Conservation (phyloP, 2,113 vertebrate genomes). For the Stictonetta naevosa region DNA sequence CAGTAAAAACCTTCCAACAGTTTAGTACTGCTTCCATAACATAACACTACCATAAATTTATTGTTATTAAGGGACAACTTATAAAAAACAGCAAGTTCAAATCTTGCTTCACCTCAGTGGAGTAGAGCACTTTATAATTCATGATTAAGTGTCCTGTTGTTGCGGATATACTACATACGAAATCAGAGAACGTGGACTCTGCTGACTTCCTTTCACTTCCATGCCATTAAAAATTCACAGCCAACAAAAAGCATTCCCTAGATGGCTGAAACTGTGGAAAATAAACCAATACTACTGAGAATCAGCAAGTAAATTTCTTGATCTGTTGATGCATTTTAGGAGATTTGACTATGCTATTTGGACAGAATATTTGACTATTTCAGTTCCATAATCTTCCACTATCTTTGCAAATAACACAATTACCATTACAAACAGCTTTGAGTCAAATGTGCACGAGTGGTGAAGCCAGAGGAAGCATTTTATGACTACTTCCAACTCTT, state of each 20-base stretch:
- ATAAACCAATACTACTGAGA: neutral
- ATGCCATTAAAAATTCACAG: neutral
- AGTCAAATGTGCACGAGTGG: rapidly evolving
- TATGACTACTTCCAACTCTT: neutral
- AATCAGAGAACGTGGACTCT: neutral
- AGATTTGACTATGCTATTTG: neutral
- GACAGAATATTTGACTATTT: neutral
- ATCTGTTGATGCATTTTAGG: neutral
- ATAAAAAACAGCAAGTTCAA: neutral
- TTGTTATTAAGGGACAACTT: neutral
- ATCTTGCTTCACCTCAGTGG: neutral
- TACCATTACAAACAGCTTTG: neutral
- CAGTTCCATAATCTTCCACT: rapidly evolving
- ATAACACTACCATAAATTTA: neutral
- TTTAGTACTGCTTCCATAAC: neutral
- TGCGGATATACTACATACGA: neutral
- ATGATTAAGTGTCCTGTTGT: neutral
- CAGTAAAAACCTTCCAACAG: neutral
- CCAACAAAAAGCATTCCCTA: neutral
- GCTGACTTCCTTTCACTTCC: neutral
- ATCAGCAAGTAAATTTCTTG: neutral
- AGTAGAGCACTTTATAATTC: neutral
- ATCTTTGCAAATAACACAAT: neutral
- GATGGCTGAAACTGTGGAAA: neutral
- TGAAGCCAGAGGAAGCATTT: neutral